phyloP scores from a whole-genome alignment of 2,113 vertebrate species.

The Amphiprion ocellaris region DNA sequence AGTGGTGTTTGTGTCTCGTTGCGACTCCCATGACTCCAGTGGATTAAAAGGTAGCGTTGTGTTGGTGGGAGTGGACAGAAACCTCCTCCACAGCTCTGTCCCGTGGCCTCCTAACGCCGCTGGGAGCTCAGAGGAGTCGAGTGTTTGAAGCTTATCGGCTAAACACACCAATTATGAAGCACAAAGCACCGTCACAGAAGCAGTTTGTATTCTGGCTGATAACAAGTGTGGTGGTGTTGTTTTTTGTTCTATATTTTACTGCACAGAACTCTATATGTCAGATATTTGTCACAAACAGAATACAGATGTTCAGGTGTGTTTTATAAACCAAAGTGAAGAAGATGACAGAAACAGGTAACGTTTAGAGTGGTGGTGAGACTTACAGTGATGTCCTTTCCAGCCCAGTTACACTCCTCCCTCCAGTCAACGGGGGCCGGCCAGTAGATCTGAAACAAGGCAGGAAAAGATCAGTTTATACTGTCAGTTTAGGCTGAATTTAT shows the following conservation, averaged over 20 bases:
- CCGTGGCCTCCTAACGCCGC: conserved; percentile 21
- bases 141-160: too few species aligned
- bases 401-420: conserved; percentile 99
- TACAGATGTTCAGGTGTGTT: neutral
- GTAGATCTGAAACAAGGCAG: conserved; percentile 87
- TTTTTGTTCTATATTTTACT: too few species aligned
- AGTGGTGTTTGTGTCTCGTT: conserved; percentile 59
- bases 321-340: neutral
- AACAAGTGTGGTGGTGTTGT: too few species aligned
- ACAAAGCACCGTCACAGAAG: too few species aligned
- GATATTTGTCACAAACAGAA: too few species aligned
- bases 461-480: neutral
- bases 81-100: conserved; percentile 30
- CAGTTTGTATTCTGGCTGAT: neutral
- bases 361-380: conserved; percentile 67
- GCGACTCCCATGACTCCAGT: conserved; percentile 70
- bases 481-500: conserved; percentile 12
- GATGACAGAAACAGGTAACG: neutral
- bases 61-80: conserved; percentile 45
- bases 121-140: neutral
- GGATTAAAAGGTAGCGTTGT: conserved; percentile 74
- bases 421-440: conserved; percentile 97
- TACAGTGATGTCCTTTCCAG: conserved; percentile 97
- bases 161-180: too few species aligned
- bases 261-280: too few species aligned